A percentile compares a stretch with the other conserved stretches of the same genome.
These are phyloP conservation scores for Pollenia labialis DNA, from an alignment of 2,888 invertebrate species.

Conservation along the genomic window DNA sequence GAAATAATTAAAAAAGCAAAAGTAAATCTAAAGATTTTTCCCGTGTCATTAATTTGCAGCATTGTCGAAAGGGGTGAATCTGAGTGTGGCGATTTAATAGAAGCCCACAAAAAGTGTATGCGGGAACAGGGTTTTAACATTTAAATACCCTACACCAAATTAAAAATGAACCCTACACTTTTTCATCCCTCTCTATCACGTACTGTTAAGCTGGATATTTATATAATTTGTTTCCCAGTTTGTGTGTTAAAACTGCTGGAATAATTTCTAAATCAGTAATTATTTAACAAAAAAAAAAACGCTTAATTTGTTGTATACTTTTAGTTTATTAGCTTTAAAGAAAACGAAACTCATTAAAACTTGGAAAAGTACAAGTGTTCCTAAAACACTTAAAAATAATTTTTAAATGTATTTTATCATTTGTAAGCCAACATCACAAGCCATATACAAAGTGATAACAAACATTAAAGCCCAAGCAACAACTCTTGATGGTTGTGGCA, in stretches of 20 bases:
- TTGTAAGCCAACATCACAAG: constrained; percentile 81
- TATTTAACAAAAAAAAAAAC: constrained; percentile 45
- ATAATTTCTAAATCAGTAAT: constrained; percentile 21
- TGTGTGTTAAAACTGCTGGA: neutral
- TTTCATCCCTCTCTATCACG: neutral
- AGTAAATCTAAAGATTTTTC: neutral
- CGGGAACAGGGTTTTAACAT: constrained; percentile 97
- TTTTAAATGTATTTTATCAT: constrained; percentile 78
- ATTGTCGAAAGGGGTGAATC: constrained; percentile 96
- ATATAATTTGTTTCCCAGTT: neutral
- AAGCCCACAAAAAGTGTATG: constrained; percentile 99
- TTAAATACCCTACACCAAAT: constrained; percentile 83
- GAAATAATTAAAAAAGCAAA: neutral
- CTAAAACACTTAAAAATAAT: neutral
- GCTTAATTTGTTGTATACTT: constrained; percentile 60
- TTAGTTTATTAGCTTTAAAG: constrained; percentile 56
- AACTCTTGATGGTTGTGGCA: constrained; percentile 86
- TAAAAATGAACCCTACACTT: neutral
- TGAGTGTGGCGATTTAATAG: constrained; percentile 94
- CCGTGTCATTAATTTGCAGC: constrained; percentile 85
- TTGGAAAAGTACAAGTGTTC: constrained; percentile 12
- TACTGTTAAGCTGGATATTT: neutral
- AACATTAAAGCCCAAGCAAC: constrained; percentile 84
- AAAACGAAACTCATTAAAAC: constrained; percentile 9
- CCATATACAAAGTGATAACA: constrained; percentile 85